phyloP scores from a whole-genome alignment of 1,140 invertebrate species.

The Trichomalopsis sarcophagae region DNA sequence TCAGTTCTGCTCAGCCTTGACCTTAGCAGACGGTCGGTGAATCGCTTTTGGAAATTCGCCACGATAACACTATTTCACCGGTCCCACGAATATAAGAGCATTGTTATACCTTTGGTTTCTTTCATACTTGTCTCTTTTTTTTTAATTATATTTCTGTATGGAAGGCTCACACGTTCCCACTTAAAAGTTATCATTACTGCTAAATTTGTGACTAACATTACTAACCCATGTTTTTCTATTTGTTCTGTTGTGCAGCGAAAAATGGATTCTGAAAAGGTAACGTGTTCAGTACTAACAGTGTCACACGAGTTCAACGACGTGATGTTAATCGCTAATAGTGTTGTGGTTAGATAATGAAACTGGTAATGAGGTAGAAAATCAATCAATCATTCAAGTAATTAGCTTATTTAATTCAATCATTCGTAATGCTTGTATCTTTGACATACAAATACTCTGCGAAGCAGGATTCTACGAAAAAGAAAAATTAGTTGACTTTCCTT shows the following conservation, averaged over 20 bases:
- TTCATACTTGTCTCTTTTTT: not conserved
- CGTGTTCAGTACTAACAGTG: not conserved
- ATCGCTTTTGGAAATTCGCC: slow-evolving; percentile 21
- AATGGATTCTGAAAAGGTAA: slow-evolving; percentile 60
- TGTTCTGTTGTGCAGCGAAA: slow-evolving; percentile 58
- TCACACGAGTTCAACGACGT: not conserved
- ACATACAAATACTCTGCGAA: not conserved
- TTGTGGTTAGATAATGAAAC: not conserved
- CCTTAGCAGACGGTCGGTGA: not conserved
- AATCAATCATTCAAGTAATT: not conserved
- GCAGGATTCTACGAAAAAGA: not conserved
- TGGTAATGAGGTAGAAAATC: not conserved
- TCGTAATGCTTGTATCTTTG: not conserved
- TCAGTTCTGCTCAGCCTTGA: slow-evolving; percentile 10
- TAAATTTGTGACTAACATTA: slow-evolving; percentile 18
- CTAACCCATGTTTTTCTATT: slow-evolving; percentile 40
- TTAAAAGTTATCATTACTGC: not conserved
- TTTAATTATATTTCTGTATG: not conserved
- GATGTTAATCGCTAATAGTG: not conserved
- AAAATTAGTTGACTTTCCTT: not conserved
- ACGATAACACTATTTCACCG: slow-evolving; percentile 1
- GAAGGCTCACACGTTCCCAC: not conserved
- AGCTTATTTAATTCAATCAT: not conserved
- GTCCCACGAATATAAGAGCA: not conserved
- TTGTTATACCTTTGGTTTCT: not conserved